Base-by-base conservation (phyloP, 2,797 vertebrate genomes). In the Dromococcyx pavoninus region DNA sequence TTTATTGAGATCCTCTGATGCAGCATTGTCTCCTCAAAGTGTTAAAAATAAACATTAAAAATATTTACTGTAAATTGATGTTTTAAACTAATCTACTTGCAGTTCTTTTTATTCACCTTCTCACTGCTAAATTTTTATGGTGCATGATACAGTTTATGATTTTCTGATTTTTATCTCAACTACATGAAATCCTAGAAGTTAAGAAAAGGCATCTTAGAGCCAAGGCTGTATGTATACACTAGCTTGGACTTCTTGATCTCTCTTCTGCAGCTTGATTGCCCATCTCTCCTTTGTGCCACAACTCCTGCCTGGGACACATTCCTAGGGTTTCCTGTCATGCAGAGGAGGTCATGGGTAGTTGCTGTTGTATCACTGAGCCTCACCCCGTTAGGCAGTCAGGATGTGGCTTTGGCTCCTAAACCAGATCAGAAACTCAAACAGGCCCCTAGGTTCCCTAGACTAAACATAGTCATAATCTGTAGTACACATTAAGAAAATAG, bases 11-110 rank as follows among this genome's bases (percentile, higher is more conserved):
- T 81, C 61, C 51, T 83, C 86, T 86, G 50, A 86, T 54, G 65
- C 72, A 95, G 44, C 62, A 91, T 51, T 69, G 67, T 61, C 80
- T 95, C 43, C 43, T 80, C 46, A 89, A 91, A 83, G n/a, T 57
- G 83, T 56, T 86, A 89, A 71, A 93, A 95, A 64, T 54, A 39
- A 82, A n/a, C 6, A 73, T 67, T 65, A 39, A 72, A 74, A 82
- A 57, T 5, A 77, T 67, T 71, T 76, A 53, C 27, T 77, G 24
- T 56, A 94, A 94, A 82, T 16, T 7, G 5, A 61, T 6, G 3
- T 61, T 89, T 91, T 61, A 82, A 89, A 92, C 13, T 16, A 43
- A 71, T 27, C 37, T 61, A n/a, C 78, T 80, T 57, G 30, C 28
- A 46, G 37, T n/a, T 76, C 22, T 82, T 88, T 85, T 60, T 54